These are phyloP conservation scores for Arctopsyche grandis DNA, from an alignment of 1,140 invertebrate genomes.

Conservation along the genomic window DNA sequence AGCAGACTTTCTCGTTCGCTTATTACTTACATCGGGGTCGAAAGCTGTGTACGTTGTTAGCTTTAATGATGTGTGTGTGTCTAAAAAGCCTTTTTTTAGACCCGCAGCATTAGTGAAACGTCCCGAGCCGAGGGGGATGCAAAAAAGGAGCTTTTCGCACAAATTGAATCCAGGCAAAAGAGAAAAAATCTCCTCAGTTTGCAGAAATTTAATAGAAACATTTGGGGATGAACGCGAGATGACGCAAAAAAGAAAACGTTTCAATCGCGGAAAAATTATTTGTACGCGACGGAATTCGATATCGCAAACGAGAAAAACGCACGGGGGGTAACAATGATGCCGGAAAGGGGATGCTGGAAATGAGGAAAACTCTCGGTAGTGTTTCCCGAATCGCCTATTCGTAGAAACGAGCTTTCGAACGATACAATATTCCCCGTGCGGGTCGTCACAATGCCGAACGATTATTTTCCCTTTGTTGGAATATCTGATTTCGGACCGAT, in stretches of 20 bases:
- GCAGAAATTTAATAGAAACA: background rate
- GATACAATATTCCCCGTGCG: conserved; percentile 9
- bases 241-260: background rate
- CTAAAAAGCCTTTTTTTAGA: no score
- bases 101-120: background rate
- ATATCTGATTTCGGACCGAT: conserved; percentile 17
- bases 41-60: background rate
- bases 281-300: background rate
- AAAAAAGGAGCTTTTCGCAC: no score
- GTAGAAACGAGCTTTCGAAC: background rate
- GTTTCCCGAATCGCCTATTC: background rate
- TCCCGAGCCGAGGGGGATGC: no score
- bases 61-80: conserved; percentile 27
- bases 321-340: no score
- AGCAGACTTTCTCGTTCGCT: no score
- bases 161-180: no score
- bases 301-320: background rate
- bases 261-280: background rate
- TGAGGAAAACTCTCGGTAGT: background rate
- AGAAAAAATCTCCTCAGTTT: no score
- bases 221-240: background rate
- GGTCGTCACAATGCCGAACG: conserved; percentile 7
- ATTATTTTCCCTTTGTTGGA: conserved; percentile 15
- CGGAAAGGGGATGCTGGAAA: background rate
- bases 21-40: background rate